Evolutionary conservation across 2,113 vertebrate species (phyloP), one percentile per base, ranked within the genome.

Genomic region (Phaethornis superciliosus): DNA sequence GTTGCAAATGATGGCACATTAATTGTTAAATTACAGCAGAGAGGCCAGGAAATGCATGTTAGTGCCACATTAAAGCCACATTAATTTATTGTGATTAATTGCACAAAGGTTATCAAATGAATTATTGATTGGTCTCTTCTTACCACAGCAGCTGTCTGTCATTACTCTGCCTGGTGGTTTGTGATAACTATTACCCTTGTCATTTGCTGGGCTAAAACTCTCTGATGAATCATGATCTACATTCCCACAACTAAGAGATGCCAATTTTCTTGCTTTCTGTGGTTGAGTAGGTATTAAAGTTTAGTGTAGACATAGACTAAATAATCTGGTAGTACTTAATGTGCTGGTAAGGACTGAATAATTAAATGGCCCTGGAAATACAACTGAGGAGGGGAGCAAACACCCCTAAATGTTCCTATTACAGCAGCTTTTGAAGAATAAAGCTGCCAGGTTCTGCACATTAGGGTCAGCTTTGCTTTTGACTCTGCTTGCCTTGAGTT

Each of bases 61-160:
- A 80, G 56, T 69, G 89, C 88, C 93, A 91, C 92, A 81, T 95
- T 75, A 97, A 96, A 94, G 77, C 72, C 58, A 17, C 30, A 83
- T 91, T 93, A 33, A 80, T 94, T 83, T 51, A 80, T 83, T 52
- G 8, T 55, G 52, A 91, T 92, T 90, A 93, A 95, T 86, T 93
- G 87, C 79, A 55, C 85, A 49, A 81, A 42, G 79, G 69, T 33
- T 79, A 91, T 80, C 58, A 81, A 77, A 81, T 92, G 77, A 95
- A 91, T 96, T 95, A 93, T 87, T 90, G 94, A 88, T 75, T 58
- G 93, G 90, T 67, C 79, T 94, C 75, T 89, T 90, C 44, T 87
- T 90, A 83, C 37, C 35, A 6, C 88, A 60, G 35, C 94, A 96
- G 96, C 93, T 93, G 82, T 33, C 93, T 90, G 93, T 77, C 93